A percentile compares a stretch with the other conserved stretches of the same genome.
These are phyloP conservation scores for Nycticorax nycticorax DNA, from an alignment of 2,113 vertebrate species.

Conservation along the genomic window DNA sequence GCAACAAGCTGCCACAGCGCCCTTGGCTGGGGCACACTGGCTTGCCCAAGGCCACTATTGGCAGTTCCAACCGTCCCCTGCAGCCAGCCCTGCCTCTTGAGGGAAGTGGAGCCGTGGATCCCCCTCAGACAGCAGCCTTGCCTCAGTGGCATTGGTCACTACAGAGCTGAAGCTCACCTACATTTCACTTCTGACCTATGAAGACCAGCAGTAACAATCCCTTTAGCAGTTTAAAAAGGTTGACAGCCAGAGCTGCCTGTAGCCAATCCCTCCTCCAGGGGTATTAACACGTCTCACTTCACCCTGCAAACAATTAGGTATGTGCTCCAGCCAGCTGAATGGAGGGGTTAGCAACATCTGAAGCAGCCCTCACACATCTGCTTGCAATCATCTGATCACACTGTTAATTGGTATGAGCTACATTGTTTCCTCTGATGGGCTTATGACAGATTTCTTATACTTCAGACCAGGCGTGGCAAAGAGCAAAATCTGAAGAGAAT, in stretches of 20 bases:
- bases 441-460: neutral
- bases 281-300: neutral
- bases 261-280: neutral
- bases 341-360: neutral
- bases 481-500: neutral
- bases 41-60: neutral
- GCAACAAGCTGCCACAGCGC: neutral
- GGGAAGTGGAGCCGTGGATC: accelerated
- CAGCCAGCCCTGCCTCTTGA: too few relatives aligned
- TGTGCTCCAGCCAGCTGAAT: neutral
- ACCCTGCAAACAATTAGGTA: neutral
- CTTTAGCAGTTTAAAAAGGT: neutral
- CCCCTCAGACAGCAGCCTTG: neutral
- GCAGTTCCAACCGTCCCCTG: neutral
- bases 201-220: neutral
- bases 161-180: neutral
- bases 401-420: neutral
- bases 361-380: constrained; percentile 2
- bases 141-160: neutral
- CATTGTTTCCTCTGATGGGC: neutral
- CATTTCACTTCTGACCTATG: neutral
- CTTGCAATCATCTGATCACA: neutral
- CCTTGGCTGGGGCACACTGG: neutral
- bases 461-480: neutral
- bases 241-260: neutral